A percentile compares a stretch with the other conserved stretches of the same genome.
Evolutionary conservation across 2,888 invertebrate genomes (phyloP).

Genomic region (Congeria kusceri): DNA sequence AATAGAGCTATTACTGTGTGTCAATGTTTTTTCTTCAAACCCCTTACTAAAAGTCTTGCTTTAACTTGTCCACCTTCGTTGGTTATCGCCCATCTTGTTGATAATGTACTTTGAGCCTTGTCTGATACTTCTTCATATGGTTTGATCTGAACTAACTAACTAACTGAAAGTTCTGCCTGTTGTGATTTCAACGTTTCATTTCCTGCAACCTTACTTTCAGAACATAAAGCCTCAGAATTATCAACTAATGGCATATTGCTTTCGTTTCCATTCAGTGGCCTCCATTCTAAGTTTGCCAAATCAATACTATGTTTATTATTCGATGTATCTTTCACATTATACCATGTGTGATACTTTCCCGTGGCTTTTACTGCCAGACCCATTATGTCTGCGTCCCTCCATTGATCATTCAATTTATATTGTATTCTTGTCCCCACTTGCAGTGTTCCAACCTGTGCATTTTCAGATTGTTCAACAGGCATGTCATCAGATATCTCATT

Average conservation of each 20-base stretch:
- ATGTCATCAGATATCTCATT: too few relatives aligned
- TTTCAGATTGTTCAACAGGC: too few relatives aligned
- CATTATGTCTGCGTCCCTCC: conserved; percentile 41
- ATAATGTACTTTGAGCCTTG: conserved; percentile 23
- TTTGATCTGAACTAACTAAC: conserved; percentile 31
- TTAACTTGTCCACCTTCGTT: conserved; percentile 14
- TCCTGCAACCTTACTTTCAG: background rate
- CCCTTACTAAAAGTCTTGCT: conserved; percentile 11
- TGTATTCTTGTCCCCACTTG: too few relatives aligned
- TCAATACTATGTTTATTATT: conserved; percentile 30
- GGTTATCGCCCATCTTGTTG: conserved; percentile 39
- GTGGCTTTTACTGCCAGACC: conserved; percentile 47
- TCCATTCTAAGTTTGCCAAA: conserved; percentile 4
- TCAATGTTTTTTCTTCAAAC: conserved; percentile 34
- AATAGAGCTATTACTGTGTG: conserved; percentile 38
- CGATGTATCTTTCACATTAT: conserved; percentile 22
- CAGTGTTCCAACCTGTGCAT: too few relatives aligned
- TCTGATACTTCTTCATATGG: conserved; percentile 48
- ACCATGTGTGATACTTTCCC: conserved; percentile 45
- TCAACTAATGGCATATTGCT: background rate
- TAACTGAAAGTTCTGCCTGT: conserved; percentile 40
- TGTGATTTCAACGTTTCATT: conserved; percentile 17
- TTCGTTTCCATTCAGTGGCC: conserved; percentile 19
- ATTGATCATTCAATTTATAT: too few relatives aligned
- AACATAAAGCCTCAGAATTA: background rate